Percentiles rank a stretch among this genome's conserved stretches.
phyloP scores from a whole-genome alignment of 2,888 invertebrate genomes.

The Lepetodrilus schrolli region DNA sequence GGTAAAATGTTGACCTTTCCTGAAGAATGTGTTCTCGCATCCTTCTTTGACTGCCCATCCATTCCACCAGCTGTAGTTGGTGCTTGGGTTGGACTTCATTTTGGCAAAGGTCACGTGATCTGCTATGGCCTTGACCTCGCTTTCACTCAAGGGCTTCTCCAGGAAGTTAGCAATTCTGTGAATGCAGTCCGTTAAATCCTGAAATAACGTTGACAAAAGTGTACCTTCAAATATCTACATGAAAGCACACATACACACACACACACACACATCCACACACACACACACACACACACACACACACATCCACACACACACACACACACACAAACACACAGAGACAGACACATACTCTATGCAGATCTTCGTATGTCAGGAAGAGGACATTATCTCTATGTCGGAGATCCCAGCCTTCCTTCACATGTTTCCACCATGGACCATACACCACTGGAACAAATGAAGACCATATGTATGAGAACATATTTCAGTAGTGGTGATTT shows the following conservation, averaged over 20 bases:
- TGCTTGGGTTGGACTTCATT: constrained; percentile 87
- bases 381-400: constrained; percentile 81
- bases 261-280: not conserved
- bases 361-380: constrained; percentile 88
- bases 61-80: constrained; percentile 79
- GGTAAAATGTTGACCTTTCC: constrained; percentile 76
- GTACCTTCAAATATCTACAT: not conserved
- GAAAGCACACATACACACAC: not conserved
- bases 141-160: constrained; percentile 79
- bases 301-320: not conserved
- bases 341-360: constrained; percentile 78
- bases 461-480: too few relatives aligned
- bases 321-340: not conserved
- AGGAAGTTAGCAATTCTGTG: constrained; percentile 74
- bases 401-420: constrained; percentile 81
- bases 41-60: constrained; percentile 74
- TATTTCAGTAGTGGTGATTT: too few relatives aligned
- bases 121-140: constrained; percentile 81
- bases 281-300: not conserved
- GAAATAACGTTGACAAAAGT: not conserved
- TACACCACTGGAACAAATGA: constrained; percentile 57
- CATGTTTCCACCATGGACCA: constrained; percentile 72
- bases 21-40: constrained; percentile 70
- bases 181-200: constrained; percentile 83
- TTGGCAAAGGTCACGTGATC: constrained; percentile 86